These are phyloP conservation scores for Battus philenor DNA, from an alignment of 1,140 invertebrate genomes.

Conservation along the genomic window DNA sequence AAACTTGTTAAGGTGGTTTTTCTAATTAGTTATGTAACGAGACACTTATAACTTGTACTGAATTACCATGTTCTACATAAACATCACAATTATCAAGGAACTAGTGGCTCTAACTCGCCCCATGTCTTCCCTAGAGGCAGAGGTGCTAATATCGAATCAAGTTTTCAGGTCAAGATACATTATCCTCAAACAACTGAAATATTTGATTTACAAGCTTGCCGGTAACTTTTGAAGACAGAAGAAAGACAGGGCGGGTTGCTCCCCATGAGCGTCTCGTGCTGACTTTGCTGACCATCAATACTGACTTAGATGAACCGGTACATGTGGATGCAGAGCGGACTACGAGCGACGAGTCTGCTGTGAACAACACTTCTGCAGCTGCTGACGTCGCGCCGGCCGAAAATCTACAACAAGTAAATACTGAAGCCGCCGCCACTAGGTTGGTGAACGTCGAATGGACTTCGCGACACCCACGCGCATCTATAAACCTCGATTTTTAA, in stretches of 20 bases:
- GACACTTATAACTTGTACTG: slow-evolving; percentile 13
- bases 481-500: slow-evolving; percentile 54
- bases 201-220: slow-evolving; percentile 19
- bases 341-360: slow-evolving; percentile 32
- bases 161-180: slow-evolving; percentile 70
- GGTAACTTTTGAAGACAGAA: slow-evolving; percentile 26
- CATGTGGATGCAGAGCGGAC: slow-evolving; percentile 38
- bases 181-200: slow-evolving; percentile 31
- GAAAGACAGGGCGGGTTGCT: slow-evolving; percentile 53
- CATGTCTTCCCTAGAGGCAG: slow-evolving; percentile 39
- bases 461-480: slow-evolving; percentile 53
- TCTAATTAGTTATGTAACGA: slow-evolving; percentile 22
- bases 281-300: slow-evolving; percentile 44
- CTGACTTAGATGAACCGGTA: slow-evolving; percentile 62
- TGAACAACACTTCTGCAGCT: slow-evolving; percentile 33
- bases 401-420: slow-evolving; percentile 52
- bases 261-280: slow-evolving; percentile 55
- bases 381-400: slow-evolving; percentile 34
- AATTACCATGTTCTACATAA: slow-evolving; percentile 33
- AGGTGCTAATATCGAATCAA: slow-evolving; percentile 72
- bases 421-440: slow-evolving; percentile 63
- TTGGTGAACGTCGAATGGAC: slow-evolving; percentile 62
- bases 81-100: slow-evolving; percentile 34
- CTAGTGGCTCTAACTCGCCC: slow-evolving; percentile 37
- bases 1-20: slow-evolving; percentile 12